phyloP scores from a whole-genome alignment of 2,797 vertebrate species.

The Falco berigora region DNA sequence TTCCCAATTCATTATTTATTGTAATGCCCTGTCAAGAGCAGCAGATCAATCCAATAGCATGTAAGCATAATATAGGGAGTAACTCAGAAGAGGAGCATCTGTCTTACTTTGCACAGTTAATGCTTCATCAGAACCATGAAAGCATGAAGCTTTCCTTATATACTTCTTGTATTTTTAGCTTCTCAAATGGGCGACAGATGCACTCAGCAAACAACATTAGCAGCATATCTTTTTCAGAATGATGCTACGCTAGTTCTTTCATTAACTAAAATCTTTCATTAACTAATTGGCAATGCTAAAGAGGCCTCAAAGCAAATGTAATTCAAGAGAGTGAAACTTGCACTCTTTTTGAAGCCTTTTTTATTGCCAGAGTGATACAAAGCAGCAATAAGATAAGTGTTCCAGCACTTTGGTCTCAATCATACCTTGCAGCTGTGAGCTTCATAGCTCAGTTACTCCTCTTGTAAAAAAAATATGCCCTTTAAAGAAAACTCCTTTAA shows the following conservation, averaged over 20 bases:
- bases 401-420: not conserved
- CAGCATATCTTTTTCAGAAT: not conserved
- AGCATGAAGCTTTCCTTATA: not conserved
- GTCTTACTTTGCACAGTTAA: not conserved
- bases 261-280: not conserved
- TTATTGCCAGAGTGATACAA: not conserved
- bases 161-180: not conserved
- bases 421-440: not conserved
- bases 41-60: not conserved
- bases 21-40: not conserved
- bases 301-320: not conserved
- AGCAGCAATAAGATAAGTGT: not conserved
- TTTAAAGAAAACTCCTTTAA: not conserved
- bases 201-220: not conserved
- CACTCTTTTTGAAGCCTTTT: not conserved
- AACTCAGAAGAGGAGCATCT: not conserved
- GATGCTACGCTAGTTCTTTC: not conserved
- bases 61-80: not conserved
- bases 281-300: not conserved
- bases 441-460: not conserved
- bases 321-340: not conserved
- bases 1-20: not conserved
- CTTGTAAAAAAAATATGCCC: not conserved
- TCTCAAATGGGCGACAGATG: not conserved
- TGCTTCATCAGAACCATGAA: not conserved